Percentiles rank a stretch among this genome's conserved stretches.
Conservation (phyloP, 2,888 invertebrate species). For the Erebia ligea region DNA sequence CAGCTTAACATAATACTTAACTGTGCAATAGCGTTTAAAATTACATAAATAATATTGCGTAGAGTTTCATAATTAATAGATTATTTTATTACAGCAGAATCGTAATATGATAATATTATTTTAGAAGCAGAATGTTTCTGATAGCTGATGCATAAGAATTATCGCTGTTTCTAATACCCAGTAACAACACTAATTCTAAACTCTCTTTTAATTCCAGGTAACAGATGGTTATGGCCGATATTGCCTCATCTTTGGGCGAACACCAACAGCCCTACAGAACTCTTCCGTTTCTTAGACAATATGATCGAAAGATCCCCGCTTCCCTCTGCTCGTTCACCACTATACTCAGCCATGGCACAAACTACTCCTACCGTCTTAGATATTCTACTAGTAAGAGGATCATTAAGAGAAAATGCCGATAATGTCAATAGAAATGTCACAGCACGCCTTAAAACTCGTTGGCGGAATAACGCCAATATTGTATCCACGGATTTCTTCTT, state of each 20-base stretch:
- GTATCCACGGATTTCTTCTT: slow-evolving; percentile 89
- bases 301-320: slow-evolving; percentile 68
- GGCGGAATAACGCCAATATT: slow-evolving; percentile 87
- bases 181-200: no score
- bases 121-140: no score
- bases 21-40: slow-evolving; percentile 10
- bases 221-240: slow-evolving; percentile 85
- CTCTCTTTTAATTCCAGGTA: slow-evolving; percentile 65
- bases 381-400: slow-evolving; percentile 84
- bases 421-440: slow-evolving; percentile 87
- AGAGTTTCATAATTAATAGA: not conserved
- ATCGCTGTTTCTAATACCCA: no score
- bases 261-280: slow-evolving; percentile 66
- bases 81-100: no score
- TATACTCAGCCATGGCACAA: slow-evolving; percentile 89
- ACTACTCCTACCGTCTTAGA: slow-evolving; percentile 86
- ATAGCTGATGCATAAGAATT: no score
- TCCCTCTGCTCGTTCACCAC: slow-evolving; percentile 70
- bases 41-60: not conserved
- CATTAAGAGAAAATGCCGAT: slow-evolving; percentile 86
- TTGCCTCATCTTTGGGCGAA: slow-evolving; percentile 87
- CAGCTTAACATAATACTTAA: not conserved
- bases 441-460: slow-evolving; percentile 85
- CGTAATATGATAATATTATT: not conserved
- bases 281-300: slow-evolving; percentile 70